Evolutionary conservation across 2,113 vertebrate genomes (phyloP).

Genomic region (Rattus rattus): DNA sequence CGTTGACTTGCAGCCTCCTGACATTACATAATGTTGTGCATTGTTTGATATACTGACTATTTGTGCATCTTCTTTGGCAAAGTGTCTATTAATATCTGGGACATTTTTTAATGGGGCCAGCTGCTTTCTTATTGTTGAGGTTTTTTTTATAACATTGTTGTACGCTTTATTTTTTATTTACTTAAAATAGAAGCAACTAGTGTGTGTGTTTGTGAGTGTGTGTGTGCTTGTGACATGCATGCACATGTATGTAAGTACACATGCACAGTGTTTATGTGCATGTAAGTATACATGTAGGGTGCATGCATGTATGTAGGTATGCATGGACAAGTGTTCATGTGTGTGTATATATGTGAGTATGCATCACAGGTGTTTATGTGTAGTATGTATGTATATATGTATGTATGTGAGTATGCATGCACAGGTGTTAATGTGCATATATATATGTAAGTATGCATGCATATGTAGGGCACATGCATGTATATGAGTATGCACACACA

Average conservation of each 20-base stretch:
- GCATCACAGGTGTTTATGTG: not conserved
- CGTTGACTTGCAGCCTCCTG: not conserved
- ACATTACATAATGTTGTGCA: not conserved
- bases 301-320: too few relatives aligned
- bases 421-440: not conserved
- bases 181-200: not conserved
- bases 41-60: not conserved
- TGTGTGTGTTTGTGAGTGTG: not conserved
- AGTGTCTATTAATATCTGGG: not conserved
- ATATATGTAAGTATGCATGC: not conserved
- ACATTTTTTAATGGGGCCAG: not conserved
- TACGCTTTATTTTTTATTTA: slow-evolving; percentile 10
- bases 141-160: slow-evolving; percentile 23
- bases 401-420: too few relatives aligned
- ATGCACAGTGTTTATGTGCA: too few relatives aligned
- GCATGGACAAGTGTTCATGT: not conserved
- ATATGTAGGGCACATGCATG: not conserved
- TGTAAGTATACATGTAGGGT: too few relatives aligned
- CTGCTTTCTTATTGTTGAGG: not conserved
- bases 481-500: too few relatives aligned
- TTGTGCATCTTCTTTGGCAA: not conserved
- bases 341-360: not conserved
- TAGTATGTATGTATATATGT: not conserved
- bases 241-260: too few relatives aligned
- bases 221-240: not conserved